These are phyloP conservation scores for Astreopora myriophthalma DNA, from an alignment of 64 coral and sea anemone species.

Conservation along the genomic window DNA sequence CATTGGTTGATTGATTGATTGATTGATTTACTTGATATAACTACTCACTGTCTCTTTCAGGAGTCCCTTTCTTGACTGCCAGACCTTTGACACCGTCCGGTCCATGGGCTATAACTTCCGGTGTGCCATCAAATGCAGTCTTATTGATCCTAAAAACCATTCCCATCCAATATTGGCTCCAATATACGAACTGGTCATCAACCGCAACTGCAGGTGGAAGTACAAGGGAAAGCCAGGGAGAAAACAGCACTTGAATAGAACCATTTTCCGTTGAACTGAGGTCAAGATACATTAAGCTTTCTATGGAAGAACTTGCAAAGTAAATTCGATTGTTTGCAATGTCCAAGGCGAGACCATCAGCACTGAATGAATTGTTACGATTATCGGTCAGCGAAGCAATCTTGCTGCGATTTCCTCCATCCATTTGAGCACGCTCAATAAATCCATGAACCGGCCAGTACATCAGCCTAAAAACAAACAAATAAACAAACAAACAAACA, in stretches of 20 bases:
- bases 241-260: neutral
- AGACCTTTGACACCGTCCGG: neutral
- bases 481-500: neutral
- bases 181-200: conserved; percentile 19
- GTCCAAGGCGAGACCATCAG: conserved; percentile 17
- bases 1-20: no score
- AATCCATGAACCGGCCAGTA: neutral
- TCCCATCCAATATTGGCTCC: neutral
- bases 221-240: neutral
- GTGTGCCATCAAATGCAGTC: neutral
- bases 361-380: neutral
- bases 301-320: neutral
- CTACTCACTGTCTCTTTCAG: neutral
- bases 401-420: conserved; percentile 3
- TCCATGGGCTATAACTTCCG: neutral
- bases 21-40: neutral
- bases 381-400: neutral
- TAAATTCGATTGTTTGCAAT: conserved; percentile 29
- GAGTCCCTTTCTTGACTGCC: conserved; percentile 2
- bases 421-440: conserved; percentile 44
- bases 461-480: neutral
- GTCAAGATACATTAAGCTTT: neutral
- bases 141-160: neutral
- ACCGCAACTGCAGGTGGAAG: neutral
- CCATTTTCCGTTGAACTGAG: neutral